phyloP scores from a whole-genome alignment of 2,797 vertebrate species.

The Onychomys arenicola region DNA sequence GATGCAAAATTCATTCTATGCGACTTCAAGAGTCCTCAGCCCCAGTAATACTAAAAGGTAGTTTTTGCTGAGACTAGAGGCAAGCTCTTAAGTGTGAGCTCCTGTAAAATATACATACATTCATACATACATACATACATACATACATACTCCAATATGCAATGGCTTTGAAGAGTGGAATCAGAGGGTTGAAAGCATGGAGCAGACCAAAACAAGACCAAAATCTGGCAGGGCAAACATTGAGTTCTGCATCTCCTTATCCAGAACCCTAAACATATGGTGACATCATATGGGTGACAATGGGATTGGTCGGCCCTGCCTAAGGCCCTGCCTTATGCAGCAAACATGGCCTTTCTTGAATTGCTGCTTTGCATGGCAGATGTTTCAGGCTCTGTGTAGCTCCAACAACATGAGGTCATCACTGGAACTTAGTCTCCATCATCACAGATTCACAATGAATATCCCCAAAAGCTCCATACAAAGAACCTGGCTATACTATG shows the following conservation, averaged over 20 bases:
- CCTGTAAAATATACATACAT: not conserved
- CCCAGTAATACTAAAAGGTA: not conserved
- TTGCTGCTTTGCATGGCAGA: not conserved
- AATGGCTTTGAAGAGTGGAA: not conserved
- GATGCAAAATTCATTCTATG: not conserved
- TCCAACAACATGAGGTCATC: not conserved
- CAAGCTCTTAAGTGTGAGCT: not conserved
- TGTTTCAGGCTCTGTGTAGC: not conserved
- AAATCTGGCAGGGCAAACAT: not conserved
- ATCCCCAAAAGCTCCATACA: too few relatives aligned
- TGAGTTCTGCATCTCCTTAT: not conserved
- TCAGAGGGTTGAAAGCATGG: not conserved
- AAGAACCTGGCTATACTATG: not conserved
- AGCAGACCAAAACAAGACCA: not conserved
- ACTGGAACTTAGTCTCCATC: not conserved
- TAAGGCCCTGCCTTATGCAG: not conserved
- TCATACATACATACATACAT: too few relatives aligned
- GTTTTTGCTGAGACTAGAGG: not conserved
- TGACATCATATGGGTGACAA: not conserved
- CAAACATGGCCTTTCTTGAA: not conserved
- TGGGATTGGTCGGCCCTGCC: not conserved
- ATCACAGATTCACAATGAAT: not conserved
- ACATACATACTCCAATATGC: not conserved
- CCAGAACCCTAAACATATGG: not conserved
- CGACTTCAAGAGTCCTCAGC: not conserved